phyloP scores from a whole-genome alignment of 2,888 invertebrate species.

The Cerastoderma edule region DNA sequence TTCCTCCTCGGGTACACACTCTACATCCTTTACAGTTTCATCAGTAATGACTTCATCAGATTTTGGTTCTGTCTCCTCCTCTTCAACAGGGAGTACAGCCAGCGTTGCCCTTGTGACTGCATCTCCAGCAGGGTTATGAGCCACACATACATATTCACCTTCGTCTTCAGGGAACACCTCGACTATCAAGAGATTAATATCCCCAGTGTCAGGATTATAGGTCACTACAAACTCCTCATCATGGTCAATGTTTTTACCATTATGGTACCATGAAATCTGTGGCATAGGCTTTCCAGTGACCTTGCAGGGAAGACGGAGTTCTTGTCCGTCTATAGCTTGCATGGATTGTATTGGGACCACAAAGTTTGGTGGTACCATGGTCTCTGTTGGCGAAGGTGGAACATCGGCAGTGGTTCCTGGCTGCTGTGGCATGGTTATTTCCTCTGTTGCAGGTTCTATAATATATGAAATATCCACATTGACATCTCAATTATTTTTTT shows the following conservation, averaged over 20 bases:
- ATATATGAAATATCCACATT: too few species aligned
- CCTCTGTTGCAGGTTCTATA: slow-evolving; percentile 69
- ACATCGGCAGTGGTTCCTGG: slow-evolving; percentile 59
- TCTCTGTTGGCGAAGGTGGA: slow-evolving; percentile 73
- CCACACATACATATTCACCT: slow-evolving; percentile 90
- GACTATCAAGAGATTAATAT: slow-evolving; percentile 81
- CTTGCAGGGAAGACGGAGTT: slow-evolving; percentile 78
- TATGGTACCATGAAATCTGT: slow-evolving; percentile 82
- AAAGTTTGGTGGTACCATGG: slow-evolving; percentile 78
- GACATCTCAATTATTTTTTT: too few species aligned
- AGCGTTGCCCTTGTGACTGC: slow-evolving; percentile 88
- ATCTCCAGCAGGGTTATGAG: slow-evolving; percentile 92
- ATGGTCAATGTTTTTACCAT: slow-evolving; percentile 82
- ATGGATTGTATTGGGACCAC: slow-evolving; percentile 71
- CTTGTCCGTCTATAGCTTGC: slow-evolving; percentile 80
- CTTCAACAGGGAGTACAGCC: slow-evolving; percentile 85
- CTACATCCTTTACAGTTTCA: slow-evolving; percentile 51
- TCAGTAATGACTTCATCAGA: slow-evolving; percentile 64
- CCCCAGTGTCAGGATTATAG: slow-evolving; percentile 81
- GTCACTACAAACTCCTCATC: slow-evolving; percentile 83
- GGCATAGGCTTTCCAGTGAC: slow-evolving; percentile 81
- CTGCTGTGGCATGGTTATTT: slow-evolving; percentile 60
- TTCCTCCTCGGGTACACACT: slow-evolving; percentile 62
- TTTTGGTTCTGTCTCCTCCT: slow-evolving; percentile 85
- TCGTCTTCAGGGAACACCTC: slow-evolving; percentile 84